Evolutionary conservation across 2,113 vertebrate species (phyloP), one percentile per base, ranked within the genome.

Genomic region (Ptilorrhoa leucosticta): DNA sequence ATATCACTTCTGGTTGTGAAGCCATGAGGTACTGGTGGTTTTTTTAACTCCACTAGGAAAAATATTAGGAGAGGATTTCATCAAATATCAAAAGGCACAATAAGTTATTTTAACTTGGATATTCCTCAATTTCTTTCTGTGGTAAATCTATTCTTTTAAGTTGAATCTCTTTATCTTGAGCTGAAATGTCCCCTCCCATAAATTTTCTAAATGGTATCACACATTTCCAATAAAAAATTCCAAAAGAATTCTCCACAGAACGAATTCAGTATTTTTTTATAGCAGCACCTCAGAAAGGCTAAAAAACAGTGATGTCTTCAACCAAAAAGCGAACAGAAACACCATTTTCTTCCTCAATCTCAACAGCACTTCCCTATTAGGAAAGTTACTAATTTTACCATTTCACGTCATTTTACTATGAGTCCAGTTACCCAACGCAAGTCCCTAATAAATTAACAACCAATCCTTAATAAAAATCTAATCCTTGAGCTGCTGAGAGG

Each of bases 101-200:
- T 42, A 84, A 65, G 53, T 66, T 93, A 79, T 71, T 89, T 91
- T 65, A 87, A 79, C 50, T 61, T 77, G 7, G 35, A 33, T 91
- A 76, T 60, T 78, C 35, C 65, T 75, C 44, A 4, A 5, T 82
- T 78, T 75, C 45, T 79, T 93, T 53, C 50, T 69, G 13, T 30
- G 19, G 54, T 24, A 54, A 94, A 82, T 58, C 40, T 68, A 24
- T 24, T 37, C 44, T 82, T 87, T 66, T 48, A 93, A 69, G 61
- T 6, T 33, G 20, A 65, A 35, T 39, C 16, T 75, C 85, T 91
- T 81, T 75, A 45, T 75, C 77, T 87, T 40, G 31, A 79, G 40
- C 44, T 78, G 27, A 69, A 87, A 30, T 35, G 7, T 17, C 26
- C 20, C 75, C 56, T 63, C 31, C 42, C 60, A 40, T 21, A 64